phyloP scores from a whole-genome alignment of 1,140 invertebrate species.

The Lethrus apterus region DNA sequence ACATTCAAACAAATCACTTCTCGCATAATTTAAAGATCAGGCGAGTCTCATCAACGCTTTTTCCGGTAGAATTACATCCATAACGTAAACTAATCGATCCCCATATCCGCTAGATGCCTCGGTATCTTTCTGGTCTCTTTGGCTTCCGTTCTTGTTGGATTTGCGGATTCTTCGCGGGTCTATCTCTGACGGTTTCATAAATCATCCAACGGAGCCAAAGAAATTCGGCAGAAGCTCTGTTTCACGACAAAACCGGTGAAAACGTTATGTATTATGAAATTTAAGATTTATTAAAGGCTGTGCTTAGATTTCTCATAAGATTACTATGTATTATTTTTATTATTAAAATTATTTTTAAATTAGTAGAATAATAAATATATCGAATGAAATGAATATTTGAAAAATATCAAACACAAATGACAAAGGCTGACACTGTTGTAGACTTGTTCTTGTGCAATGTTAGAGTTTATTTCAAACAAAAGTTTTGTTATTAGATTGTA shows the following conservation, averaged over 20 bases:
- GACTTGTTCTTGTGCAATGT: too few relatives aligned
- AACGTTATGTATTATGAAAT: conserved; percentile 17
- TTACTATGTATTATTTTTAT: too few relatives aligned
- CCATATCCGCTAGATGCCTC: conserved; percentile 8
- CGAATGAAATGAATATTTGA: too few relatives aligned
- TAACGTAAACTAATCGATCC: conserved; percentile 17
- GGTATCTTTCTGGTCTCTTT: conserved; percentile 17
- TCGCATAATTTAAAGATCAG: conserved; percentile 1
- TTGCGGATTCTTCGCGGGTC: conserved; percentile 12
- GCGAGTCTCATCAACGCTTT: conserved; percentile 5
- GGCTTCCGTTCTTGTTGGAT: conserved; percentile 14
- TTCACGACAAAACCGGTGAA: conserved; percentile 13
- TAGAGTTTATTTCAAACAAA: too few relatives aligned
- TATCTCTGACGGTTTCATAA: conserved; percentile 14
- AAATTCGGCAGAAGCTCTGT: conserved; percentile 16
- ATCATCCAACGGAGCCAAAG: conserved; percentile 14
- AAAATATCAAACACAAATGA: too few relatives aligned
- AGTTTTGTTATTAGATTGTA: too few relatives aligned
- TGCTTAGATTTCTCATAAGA: conserved; percentile 17
- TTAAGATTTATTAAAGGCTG: conserved; percentile 20
- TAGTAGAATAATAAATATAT: too few relatives aligned
- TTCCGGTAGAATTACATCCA: conserved; percentile 11
- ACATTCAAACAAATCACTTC: background rate
- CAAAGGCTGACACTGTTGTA: too few relatives aligned
- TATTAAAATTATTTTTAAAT: too few relatives aligned